These are phyloP conservation scores for Rhegmatorhina hoffmannsi DNA, from an alignment of 2,113 vertebrate genomes.

Conservation along the genomic window DNA sequence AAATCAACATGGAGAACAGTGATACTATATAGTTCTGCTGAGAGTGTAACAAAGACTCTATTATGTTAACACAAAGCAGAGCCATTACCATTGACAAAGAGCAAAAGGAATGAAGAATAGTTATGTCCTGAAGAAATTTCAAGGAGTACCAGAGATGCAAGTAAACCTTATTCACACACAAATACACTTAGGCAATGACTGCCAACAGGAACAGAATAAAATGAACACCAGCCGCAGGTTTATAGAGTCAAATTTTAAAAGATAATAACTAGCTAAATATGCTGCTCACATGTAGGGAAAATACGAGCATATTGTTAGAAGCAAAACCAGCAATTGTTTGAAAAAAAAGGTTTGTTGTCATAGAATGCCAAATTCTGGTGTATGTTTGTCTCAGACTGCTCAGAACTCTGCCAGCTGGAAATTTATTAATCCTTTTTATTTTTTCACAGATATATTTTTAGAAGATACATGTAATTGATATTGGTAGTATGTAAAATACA, in stretches of 20 bases:
- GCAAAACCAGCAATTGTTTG: background rate
- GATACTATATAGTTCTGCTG: constrained; percentile 5
- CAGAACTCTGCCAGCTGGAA: background rate
- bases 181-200: background rate
- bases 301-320: background rate
- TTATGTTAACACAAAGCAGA: constrained; percentile 29
- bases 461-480: background rate
- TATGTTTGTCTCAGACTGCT: background rate
- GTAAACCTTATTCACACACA: background rate
- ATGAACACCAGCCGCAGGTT: background rate
- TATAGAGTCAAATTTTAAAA: background rate
- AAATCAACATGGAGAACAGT: constrained; percentile 31
- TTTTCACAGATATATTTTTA: background rate
- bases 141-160: background rate
- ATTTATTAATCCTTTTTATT: background rate
- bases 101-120: constrained; percentile 15
- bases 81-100: constrained; percentile 12
- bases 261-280: background rate
- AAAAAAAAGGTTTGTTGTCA: background rate
- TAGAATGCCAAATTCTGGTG: background rate
- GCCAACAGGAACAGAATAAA: background rate
- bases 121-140: constrained; percentile 46
- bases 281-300: background rate
- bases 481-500: background rate
- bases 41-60: background rate